phyloP scores from a whole-genome alignment of 2,797 vertebrate genomes.

The Helicolenus hilgendorfi region DNA sequence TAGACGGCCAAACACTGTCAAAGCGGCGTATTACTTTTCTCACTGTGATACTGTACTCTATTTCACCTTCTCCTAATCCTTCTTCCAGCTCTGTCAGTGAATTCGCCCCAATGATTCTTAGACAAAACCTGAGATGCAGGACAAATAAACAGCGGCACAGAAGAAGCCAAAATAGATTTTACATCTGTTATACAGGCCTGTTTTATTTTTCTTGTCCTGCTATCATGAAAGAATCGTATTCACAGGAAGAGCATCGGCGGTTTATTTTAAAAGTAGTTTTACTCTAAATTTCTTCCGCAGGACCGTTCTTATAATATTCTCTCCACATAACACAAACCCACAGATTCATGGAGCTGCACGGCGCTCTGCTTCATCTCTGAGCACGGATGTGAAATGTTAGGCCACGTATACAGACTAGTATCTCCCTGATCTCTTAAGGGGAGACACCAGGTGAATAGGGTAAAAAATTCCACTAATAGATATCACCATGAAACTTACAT shows the following conservation, averaged over 20 bases:
- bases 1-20: constrained; percentile 68
- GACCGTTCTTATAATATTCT: constrained; percentile 22
- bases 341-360: not conserved
- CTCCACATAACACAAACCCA: constrained; percentile 4
- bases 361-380: not conserved
- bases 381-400: not conserved
- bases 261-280: constrained; percentile 77
- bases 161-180: constrained; percentile 70
- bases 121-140: constrained; percentile 80
- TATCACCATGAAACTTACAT: no score
- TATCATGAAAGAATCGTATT: constrained; percentile 53
- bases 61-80: constrained; percentile 74
- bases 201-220: constrained; percentile 65
- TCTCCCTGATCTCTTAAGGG: not conserved
- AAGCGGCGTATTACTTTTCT: constrained; percentile 59
- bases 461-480: not conserved
- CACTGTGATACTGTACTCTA: constrained; percentile 83
- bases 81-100: constrained; percentile 67
- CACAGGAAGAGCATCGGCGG: constrained; percentile 42
- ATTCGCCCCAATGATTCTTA: constrained; percentile 52
- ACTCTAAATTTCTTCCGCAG: constrained; percentile 14
- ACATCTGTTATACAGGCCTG: constrained; percentile 72
- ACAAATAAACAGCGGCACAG: constrained; percentile 79
- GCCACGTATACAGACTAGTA: not conserved
- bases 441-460: not conserved